Evolutionary conservation across 2,888 invertebrate genomes (phyloP).

Genomic region (Papilio protenor): DNA sequence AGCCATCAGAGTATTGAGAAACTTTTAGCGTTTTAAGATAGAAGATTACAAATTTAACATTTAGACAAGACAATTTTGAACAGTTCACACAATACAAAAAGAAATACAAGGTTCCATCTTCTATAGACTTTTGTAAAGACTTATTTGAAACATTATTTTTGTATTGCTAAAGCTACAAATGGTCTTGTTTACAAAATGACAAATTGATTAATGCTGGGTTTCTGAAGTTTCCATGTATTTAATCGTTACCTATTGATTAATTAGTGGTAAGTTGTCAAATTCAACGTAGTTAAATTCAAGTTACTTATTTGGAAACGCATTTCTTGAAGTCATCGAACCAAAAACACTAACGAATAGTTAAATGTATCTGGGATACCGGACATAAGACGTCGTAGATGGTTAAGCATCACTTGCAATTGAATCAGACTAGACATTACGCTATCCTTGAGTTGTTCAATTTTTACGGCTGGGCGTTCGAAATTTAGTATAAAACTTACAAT

Average conservation of each 20-base stretch:
- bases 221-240: too few species aligned
- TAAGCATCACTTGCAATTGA: not conserved
- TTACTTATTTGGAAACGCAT: too few species aligned
- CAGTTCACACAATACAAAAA: not conserved
- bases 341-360: too few species aligned
- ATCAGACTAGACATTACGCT: not conserved
- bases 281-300: too few species aligned
- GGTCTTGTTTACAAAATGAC: not conserved
- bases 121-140: constrained; percentile 1
- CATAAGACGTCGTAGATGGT: not conserved
- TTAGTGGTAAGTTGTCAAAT: too few species aligned
- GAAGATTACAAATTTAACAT: constrained; percentile 17
- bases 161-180: not conserved
- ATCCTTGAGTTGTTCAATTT: not conserved
- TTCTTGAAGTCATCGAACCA: too few species aligned
- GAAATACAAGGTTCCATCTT: constrained; percentile 2
- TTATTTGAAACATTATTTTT: not conserved
- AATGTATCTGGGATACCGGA: too few species aligned
- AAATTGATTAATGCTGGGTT: not conserved
- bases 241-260: too few species aligned
- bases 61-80: not conserved
- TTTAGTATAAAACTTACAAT: not conserved
- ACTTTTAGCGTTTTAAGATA: constrained; percentile 19
- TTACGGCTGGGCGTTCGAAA: not conserved
- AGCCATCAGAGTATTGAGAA: constrained; percentile 17